phyloP scores from a whole-genome alignment of 2,797 vertebrate species.

The Enteromius afrohamiltoni region DNA sequence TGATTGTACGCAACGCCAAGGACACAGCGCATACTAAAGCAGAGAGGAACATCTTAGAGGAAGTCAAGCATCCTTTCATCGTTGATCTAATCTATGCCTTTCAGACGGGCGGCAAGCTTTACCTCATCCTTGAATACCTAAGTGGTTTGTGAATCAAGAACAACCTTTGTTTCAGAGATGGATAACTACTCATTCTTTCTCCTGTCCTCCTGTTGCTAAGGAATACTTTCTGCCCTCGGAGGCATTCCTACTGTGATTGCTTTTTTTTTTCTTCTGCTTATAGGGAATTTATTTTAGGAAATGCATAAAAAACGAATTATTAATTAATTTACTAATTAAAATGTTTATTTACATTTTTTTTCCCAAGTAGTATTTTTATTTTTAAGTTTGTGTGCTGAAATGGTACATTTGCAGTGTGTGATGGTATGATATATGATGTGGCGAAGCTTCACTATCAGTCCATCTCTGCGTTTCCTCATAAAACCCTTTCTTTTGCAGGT shows the following conservation, averaged over 20 bases:
- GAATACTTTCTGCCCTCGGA: constrained; percentile 2
- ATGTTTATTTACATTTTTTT: no score
- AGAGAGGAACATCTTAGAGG: constrained; percentile 97
- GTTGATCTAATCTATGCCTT: constrained; percentile 99
- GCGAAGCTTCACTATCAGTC: neutral
- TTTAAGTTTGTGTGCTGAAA: neutral
- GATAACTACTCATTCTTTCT: constrained; percentile 44
- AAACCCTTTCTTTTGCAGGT: constrained; percentile 73
- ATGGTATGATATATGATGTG: neutral
- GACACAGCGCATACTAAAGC: constrained; percentile 99
- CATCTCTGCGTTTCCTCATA: constrained; percentile 24
- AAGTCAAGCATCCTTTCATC: constrained; percentile 99
- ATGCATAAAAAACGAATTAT: neutral
- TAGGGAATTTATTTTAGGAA: neutral
- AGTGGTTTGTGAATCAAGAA: constrained; percentile 85
- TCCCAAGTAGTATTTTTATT: neutral
- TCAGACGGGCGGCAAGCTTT: constrained; percentile 99
- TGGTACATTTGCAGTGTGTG: neutral
- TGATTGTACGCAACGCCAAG: constrained; percentile 99
- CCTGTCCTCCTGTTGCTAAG: constrained; percentile 33
- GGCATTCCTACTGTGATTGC: neutral
- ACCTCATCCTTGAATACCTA: constrained; percentile 99
- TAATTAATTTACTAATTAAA: neutral
- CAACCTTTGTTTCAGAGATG: constrained; percentile 36
- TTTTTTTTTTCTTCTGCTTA: constrained; percentile 7